These are phyloP conservation scores for Halesus radiatus DNA, from an alignment of 1,140 invertebrate genomes.

Conservation along the genomic window DNA sequence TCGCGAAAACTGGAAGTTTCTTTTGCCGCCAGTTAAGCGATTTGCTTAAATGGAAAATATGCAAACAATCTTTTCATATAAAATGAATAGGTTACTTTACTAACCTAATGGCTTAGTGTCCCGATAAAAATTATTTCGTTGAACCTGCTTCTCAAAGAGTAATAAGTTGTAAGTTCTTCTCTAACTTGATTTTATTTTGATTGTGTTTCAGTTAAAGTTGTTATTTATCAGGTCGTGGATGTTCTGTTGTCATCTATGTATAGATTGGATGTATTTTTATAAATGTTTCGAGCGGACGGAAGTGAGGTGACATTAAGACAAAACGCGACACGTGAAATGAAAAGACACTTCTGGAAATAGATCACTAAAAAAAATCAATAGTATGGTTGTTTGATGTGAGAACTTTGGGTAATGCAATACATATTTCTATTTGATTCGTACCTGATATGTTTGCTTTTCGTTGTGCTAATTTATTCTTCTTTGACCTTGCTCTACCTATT, in stretches of 20 bases:
- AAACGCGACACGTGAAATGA: conserved; percentile 12
- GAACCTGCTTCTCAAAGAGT: not conserved
- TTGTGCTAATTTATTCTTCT: no score
- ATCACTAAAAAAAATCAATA: not conserved
- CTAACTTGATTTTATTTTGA: no score
- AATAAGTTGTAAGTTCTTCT: not conserved
- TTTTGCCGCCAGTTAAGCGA: conserved; percentile 4
- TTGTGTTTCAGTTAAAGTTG: no score
- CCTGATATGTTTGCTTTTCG: no score
- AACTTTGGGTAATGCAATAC: no score
- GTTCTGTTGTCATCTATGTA: no score
- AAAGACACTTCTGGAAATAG: conserved; percentile 18
- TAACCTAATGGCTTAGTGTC: not conserved
- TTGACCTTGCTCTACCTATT: no score
- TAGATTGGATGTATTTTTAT: not conserved
- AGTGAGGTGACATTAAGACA: conserved; percentile 28
- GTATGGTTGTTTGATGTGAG: not conserved
- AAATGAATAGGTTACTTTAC: not conserved
- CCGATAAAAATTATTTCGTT: not conserved
- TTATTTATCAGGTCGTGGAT: no score
- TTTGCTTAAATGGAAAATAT: no score
- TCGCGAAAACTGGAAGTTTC: not conserved
- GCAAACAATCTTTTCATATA: not conserved
- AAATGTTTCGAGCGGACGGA: conserved; percentile 4
- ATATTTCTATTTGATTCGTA: no score